These are phyloP conservation scores for Stratiomys singularior DNA, from an alignment of 2,888 invertebrate genomes.

Conservation along the genomic window DNA sequence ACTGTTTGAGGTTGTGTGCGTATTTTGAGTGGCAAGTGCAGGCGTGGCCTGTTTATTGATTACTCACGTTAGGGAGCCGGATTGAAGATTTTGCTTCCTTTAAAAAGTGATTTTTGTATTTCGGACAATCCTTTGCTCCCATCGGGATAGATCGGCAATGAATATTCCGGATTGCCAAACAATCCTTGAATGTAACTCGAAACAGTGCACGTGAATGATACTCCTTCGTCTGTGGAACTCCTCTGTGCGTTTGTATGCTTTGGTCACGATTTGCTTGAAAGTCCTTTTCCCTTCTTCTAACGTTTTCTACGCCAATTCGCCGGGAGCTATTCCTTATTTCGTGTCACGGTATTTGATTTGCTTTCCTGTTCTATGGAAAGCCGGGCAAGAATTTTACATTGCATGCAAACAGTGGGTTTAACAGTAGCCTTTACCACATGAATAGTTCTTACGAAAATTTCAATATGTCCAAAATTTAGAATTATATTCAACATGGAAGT, in stretches of 20 bases:
- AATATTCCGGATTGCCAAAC: not conserved
- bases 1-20: conserved; percentile 44
- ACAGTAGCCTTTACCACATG: too few species aligned
- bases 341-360: conserved; percentile 3
- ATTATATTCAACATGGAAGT: too few species aligned
- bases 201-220: conserved; percentile 7
- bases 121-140: conserved; percentile 17
- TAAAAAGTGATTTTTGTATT: not conserved
- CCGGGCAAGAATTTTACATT: not conserved
- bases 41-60: conserved; percentile 53
- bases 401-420: not conserved
- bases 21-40: conserved; percentile 49
- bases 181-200: not conserved
- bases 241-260: not conserved
- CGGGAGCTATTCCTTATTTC: conserved; percentile 9
- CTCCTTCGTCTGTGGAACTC: not conserved
- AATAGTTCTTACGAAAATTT: too few species aligned
- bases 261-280: not conserved
- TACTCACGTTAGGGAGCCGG: conserved; percentile 32
- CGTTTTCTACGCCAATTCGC: not conserved
- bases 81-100: not conserved
- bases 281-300: conserved; percentile 12
- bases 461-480: too few species aligned
- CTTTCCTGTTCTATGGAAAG: not conserved
- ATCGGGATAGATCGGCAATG: not conserved